phyloP scores from a whole-genome alignment of 2,797 vertebrate genomes.

The Scomberomorus guttatus region DNA sequence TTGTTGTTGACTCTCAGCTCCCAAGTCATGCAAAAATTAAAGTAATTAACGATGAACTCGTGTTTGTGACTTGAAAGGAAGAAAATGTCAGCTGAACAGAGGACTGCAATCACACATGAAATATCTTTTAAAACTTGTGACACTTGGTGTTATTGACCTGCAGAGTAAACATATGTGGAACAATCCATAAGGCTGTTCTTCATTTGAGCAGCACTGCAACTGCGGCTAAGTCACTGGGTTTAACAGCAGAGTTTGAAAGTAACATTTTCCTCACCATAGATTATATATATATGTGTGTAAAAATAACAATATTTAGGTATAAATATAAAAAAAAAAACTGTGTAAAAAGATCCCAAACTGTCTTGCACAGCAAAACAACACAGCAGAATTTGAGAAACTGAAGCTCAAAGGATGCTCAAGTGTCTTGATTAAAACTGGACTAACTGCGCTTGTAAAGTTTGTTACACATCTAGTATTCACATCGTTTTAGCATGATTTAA shows the following conservation, averaged over 20 bases:
- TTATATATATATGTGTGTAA: neutral
- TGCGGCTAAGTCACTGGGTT: too few species aligned
- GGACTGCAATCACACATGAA: neutral
- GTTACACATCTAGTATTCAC: too few species aligned
- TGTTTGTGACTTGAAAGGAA: neutral
- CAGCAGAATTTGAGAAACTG: neutral
- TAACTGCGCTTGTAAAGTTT: too few species aligned
- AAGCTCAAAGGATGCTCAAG: neutral
- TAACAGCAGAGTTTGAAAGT: neutral
- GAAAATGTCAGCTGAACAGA: neutral
- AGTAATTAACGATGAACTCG: neutral
- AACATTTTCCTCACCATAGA: neutral
- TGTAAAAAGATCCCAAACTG: neutral
- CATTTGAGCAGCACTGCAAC: neutral
- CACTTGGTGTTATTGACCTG: neutral
- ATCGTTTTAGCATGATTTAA: too few species aligned
- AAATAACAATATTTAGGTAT: neutral
- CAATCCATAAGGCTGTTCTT: neutral
- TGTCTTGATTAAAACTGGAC: neutral
- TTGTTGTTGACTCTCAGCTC: neutral
- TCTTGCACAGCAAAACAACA: neutral
- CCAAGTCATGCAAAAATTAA: neutral
- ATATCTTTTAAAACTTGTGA: conserved; percentile 1
- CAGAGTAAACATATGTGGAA: neutral
- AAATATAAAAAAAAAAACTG: neutral